Base-by-base conservation (phyloP, 2,113 vertebrate genomes). In the Rhea pennata region DNA sequence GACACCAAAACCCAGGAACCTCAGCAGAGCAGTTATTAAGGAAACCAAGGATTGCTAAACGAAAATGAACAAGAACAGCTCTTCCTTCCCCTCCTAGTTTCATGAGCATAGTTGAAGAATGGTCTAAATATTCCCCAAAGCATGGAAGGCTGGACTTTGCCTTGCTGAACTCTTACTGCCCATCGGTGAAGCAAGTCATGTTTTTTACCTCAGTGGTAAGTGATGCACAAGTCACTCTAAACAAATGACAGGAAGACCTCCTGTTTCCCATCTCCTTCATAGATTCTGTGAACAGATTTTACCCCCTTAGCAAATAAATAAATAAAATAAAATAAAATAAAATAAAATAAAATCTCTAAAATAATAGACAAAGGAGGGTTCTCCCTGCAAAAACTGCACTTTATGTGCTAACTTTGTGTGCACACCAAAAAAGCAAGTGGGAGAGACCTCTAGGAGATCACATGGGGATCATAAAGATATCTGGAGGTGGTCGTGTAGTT, bases 51-150 rank as follows among this genome's bases (percentile, higher is more conserved):
- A 65, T 29, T 16, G 54, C 14, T 58, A 53, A 73, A 87, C 0
- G 33, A 53, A 13, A 75, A 54, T 0, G 4, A 44, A 50, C 0
- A 0, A 26, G 40, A 69, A 44, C 20, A 88, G 42, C 15, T 53
- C 59, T 66, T 71, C 31, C 48, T 17, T 24, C 26, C 14, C 1
- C 33, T 80, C 44, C 27, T 24, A 8, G 8, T 77, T 77, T 56
- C 65, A 73, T 42, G 44, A 33, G 39, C 77, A 50, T 24, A 70
- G 4, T 6, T 24, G 70, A 40, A 62, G 24, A 11, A 6, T n/a
- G 27, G 8, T 69, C 59, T 74, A 17, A 91, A 81, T 61, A 74
- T 62, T 33, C 40, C 46, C 48, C 15, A 74, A 42, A 88, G 59
- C 0, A 0, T 23, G 33, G 15, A 12, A 62, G 44, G 22, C 22